phyloP scores from a whole-genome alignment of 2,797 vertebrate genomes.

The Prionace glauca region DNA sequence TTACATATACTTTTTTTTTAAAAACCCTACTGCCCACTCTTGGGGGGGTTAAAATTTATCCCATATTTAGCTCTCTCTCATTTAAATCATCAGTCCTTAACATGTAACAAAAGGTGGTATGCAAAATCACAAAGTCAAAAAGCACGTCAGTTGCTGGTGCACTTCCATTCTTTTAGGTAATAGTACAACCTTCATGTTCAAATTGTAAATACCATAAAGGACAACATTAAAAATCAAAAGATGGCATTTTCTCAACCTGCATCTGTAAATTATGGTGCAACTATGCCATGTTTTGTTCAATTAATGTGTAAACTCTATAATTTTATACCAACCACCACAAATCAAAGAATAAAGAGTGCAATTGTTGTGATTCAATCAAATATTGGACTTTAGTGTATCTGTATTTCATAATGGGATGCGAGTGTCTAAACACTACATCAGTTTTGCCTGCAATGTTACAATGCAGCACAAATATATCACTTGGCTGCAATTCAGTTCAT shows the following conservation, averaged over 20 bases:
- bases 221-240: neutral
- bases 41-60: no score
- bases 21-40: no score
- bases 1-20: no score
- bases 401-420: neutral
- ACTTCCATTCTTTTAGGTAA: no score
- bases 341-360: neutral
- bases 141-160: neutral
- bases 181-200: neutral
- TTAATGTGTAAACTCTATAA: neutral
- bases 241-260: neutral
- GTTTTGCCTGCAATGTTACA: neutral
- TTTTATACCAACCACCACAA: neutral
- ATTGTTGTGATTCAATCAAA: neutral
- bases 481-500: neutral
- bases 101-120: neutral
- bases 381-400: neutral
- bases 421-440: neutral
- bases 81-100: neutral
- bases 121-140: neutral
- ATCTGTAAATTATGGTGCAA: neutral
- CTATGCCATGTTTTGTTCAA: no score
- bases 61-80: neutral
- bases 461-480: neutral
- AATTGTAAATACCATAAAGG: neutral